Base-by-base conservation (phyloP, 2,888 invertebrate genomes). In the Plemyria rubiginata region DNA sequence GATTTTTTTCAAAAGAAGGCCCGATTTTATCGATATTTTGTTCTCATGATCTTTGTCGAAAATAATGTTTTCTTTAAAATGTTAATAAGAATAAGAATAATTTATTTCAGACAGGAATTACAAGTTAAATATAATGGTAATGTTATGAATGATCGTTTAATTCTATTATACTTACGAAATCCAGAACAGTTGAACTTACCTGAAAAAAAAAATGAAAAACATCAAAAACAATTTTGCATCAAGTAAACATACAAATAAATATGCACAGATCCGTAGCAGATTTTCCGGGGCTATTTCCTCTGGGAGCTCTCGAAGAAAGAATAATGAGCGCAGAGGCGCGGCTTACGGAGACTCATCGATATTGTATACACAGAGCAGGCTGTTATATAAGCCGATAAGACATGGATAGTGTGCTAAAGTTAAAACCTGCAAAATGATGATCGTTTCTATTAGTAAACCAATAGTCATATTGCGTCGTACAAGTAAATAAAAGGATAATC, bases 261-360 rank as follows among this genome's bases (percentile, higher is more conserved):
- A 68, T 70, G 62, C 66, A 66, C 62, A 68, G 64, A 54, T 55
- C 68, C 29, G 56, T 62, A 63, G 54, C 66, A 66, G 70, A 67
- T 70, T 66, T 65, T 43, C 62, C 60, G 65, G 49, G 52, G 64
- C 61, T 62, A 67, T 70, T 70, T 68, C 70, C 67, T 64, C 58
- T 13, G 63, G 68, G 68, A 65, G 57, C 57, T 68, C 71, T 70
- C 66, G 65, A 77, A 76, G 75, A 78, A 77, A 74, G 68, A 78
- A 80, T 83, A 82, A 82, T 84, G 77, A 80, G 76, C 69, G 68
- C 69, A 75, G 76, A 77, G 79, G 72, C 68, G 68, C 60, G 54
- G 74, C 72, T 69, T 68, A 71, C 69, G 62, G 63, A 73, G 76
- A 75, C 75, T 72, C 76, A 84, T 83, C 80, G 82, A 84, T 84